Evolutionary conservation across 1,140 invertebrate species (phyloP).

Genomic region (Vanessa atalanta): DNA sequence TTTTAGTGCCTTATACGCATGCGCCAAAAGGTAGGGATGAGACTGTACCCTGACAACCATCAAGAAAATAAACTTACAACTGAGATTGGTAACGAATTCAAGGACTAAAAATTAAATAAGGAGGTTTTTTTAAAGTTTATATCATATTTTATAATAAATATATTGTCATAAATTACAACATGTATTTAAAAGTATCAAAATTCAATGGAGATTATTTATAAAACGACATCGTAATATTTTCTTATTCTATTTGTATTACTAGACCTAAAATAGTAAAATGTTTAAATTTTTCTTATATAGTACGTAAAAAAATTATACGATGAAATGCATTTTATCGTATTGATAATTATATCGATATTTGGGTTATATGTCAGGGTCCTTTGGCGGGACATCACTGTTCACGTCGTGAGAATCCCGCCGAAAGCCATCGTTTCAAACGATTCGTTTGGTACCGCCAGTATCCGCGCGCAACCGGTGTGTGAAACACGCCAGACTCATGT

Average conservation of each 20-base stretch:
- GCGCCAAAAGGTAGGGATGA: slow-evolving; percentile 56
- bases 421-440: slow-evolving; percentile 39
- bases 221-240: too few species aligned
- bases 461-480: slow-evolving; percentile 65
- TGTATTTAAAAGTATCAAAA: too few species aligned
- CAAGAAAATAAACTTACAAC: slow-evolving; percentile 2
- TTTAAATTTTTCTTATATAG: not conserved
- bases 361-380: slow-evolving; percentile 43
- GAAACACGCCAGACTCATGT: slow-evolving; percentile 54
- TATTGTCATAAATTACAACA: too few species aligned
- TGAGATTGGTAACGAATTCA: not conserved
- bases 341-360: slow-evolving; percentile 50
- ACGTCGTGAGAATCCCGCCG: slow-evolving; percentile 48
- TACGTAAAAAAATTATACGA: not conserved
- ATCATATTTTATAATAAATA: too few species aligned
- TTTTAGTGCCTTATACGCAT: slow-evolving; percentile 54
- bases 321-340: not conserved
- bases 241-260: not conserved
- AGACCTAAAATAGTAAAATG: not conserved
- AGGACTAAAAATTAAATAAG: too few species aligned
- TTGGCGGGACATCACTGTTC: slow-evolving; percentile 46
- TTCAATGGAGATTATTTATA: too few species aligned
- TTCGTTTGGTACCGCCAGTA: slow-evolving; percentile 46
- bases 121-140: too few species aligned
- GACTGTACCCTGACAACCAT: slow-evolving; percentile 10